A percentile compares a stretch with the other conserved stretches of the same genome.
phyloP scores from a whole-genome alignment of 2,888 invertebrate genomes.

The Phaedon cochleariae region DNA sequence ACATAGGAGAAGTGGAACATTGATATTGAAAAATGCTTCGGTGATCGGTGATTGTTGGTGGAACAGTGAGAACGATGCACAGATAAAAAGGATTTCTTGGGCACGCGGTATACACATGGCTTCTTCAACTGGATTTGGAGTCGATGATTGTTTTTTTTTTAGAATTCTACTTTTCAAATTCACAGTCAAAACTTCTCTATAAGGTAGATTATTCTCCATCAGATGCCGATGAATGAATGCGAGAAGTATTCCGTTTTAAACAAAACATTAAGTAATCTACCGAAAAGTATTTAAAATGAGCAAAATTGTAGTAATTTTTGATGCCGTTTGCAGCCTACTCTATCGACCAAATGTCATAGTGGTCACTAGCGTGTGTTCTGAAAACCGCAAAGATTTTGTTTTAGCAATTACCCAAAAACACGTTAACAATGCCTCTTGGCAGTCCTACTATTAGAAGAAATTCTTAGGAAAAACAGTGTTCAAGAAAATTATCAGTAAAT shows the following conservation, averaged over 20 bases:
- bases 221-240: no score
- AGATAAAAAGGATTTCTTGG: no score
- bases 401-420: constrained; percentile 12
- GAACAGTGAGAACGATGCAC: no score
- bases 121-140: no score
- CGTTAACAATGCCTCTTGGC: constrained; percentile 14
- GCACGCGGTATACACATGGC: no score
- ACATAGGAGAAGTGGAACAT: neutral
- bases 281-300: neutral
- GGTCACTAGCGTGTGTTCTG: constrained; percentile 1
- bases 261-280: neutral
- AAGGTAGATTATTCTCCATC: no score
- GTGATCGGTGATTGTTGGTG: no score
- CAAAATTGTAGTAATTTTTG: constrained; percentile 9
- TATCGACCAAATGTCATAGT: constrained; percentile 16
- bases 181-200: no score
- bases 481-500: constrained; percentile 8
- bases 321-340: neutral
- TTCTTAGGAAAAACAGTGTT: constrained; percentile 14
- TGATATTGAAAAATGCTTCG: neutral
- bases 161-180: no score
- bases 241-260: neutral
- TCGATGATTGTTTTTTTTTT: no score
- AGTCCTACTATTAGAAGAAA: constrained; percentile 7
- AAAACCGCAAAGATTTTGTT: constrained; percentile 21